Conservation (phyloP, 2,888 invertebrate species). For the Brachyopa scutellaris region DNA sequence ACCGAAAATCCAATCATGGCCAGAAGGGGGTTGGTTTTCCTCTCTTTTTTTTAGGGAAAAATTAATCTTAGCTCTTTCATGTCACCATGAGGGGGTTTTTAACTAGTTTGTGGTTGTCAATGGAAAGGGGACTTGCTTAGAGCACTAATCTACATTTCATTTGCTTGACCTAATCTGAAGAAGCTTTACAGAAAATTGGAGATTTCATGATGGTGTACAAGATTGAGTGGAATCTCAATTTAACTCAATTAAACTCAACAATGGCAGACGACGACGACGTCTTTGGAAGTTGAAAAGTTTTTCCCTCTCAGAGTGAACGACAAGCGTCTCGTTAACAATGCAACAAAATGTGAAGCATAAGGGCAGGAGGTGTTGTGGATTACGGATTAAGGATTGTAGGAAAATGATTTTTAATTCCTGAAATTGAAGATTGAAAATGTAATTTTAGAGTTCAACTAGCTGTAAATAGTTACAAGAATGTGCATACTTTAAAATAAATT, state of each 20-base stretch:
- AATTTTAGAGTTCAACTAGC: no score
- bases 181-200: slow-evolving; percentile 48
- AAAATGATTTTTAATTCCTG: no score
- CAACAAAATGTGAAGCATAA: background rate
- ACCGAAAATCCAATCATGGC: slow-evolving; percentile 63
- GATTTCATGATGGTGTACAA: slow-evolving; percentile 24
- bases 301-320: no score
- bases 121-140: background rate
- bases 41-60: slow-evolving; percentile 4
- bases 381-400: no score
- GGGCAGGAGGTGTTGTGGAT: no score
- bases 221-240: slow-evolving; percentile 12
- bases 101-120: slow-evolving; percentile 35
- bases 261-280: no score
- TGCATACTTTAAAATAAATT: no score
- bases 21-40: slow-evolving; percentile 11
- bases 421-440: no score
- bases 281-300: slow-evolving; percentile 13
- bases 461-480: no score
- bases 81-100: slow-evolving; percentile 13
- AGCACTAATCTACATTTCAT: slow-evolving; percentile 60
- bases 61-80: slow-evolving; percentile 49
- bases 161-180: slow-evolving; percentile 45
- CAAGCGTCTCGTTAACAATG: no score
- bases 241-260: slow-evolving; percentile 45